These are phyloP conservation scores for Schizothorax lantsangensis DNA, from an alignment of 2,797 vertebrate genomes.

Conservation along the genomic window DNA sequence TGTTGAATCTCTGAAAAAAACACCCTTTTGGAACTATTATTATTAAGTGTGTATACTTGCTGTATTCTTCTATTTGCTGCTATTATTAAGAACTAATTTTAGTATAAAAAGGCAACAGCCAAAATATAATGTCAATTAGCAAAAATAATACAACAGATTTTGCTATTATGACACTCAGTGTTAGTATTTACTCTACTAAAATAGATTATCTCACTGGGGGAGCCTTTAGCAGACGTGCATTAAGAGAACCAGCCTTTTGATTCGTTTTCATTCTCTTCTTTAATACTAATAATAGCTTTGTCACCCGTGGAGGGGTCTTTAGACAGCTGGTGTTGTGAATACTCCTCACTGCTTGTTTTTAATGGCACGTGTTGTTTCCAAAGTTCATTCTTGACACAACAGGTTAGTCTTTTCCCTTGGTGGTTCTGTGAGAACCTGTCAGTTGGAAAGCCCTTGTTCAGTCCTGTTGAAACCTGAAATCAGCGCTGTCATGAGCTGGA, in stretches of 20 bases:
- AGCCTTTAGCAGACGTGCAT: conserved; percentile 58
- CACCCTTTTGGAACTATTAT: not conserved
- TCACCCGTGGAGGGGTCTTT: conserved; percentile 52
- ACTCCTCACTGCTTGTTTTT: conserved; percentile 50
- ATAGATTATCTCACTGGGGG: conserved; percentile 23
- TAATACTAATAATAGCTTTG: conserved; percentile 72
- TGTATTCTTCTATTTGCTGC: not conserved
- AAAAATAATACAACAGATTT: not conserved
- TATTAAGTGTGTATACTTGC: not conserved
- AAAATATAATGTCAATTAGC: not conserved
- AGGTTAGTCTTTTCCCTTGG: conserved; percentile 61
- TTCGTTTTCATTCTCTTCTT: conserved; percentile 58
- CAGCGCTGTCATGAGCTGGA: not conserved
- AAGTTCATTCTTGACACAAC: conserved; percentile 62
- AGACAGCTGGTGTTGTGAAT: conserved; percentile 73
- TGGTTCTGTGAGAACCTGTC: conserved; percentile 37
- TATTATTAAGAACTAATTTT: not conserved
- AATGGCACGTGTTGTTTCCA: conserved; percentile 54
- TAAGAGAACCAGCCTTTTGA: conserved; percentile 35
- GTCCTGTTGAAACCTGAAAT: conserved; percentile 27
- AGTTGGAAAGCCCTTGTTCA: conserved; percentile 1
- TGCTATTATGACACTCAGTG: conserved; percentile 1
- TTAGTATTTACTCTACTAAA: conserved; percentile 22
- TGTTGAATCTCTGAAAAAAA: not conserved
- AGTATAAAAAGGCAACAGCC: not conserved